Evolutionary conservation across 2,113 vertebrate genomes (phyloP), one percentile per base, ranked within the genome.

Genomic region (Synodontis membranacea): DNA sequence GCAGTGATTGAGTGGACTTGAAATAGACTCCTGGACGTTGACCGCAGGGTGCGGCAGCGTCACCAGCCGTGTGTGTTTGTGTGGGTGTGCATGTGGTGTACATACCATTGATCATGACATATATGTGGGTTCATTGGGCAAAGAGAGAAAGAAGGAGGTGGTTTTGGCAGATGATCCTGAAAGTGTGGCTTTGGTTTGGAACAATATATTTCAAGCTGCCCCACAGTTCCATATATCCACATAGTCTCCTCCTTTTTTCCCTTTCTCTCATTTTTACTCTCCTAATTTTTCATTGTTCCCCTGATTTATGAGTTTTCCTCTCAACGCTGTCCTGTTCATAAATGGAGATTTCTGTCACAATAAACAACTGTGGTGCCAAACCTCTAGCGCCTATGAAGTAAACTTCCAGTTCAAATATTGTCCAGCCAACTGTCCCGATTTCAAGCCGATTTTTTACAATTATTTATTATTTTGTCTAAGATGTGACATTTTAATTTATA

Each of bases 241-340:
- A 88, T 87, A 87, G 34, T 72, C 60, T 28, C 68, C 76, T 85
- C 56, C 23, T 46, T 78, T 50, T 68, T 44, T 81, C 72, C 14
- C 37, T 85, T 12, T 58, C 42, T 50, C 39, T 78, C 79, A 50
- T 42, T 56, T 28, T 50, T 6, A 23, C 58, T 52, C 28, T 48
- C 70, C 60, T 80, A 23, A 82, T 81, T 83, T 64, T 17, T 68
- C 80, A 48, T 86, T 82, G 86, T 72, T 68, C 74, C 56, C 52
- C 83, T 92, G 91, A 93, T 92, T 92, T 92, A 93, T 91, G 88
- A 37, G 70, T 83, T 48, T 86, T 75, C 87, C 90, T 28, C 21
- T 64, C 68, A 23, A 87, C 19, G 54, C 75, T 90, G 42, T 58
- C 89, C 86, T 88, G 52, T 89, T 86, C 86, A 85, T 89, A 78